Base-by-base conservation (phyloP, 2,888 invertebrate genomes). In the Tenthredo amoena region DNA sequence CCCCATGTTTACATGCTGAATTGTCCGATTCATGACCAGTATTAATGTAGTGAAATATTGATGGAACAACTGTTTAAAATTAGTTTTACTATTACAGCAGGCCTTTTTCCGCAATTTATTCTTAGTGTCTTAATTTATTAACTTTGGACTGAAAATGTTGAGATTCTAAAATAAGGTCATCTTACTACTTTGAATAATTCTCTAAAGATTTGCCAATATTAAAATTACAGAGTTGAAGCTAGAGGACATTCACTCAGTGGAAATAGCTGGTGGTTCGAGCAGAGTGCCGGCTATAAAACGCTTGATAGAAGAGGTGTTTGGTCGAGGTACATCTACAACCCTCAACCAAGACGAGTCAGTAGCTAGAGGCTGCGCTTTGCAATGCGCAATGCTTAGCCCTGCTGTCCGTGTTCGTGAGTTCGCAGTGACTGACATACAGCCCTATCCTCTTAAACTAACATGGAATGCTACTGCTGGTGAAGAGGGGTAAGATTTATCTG, bases 261-360 rank as follows among this genome's bases (percentile, higher is more conserved):
- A 99, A 94, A 96, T 99, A 89, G 98, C 99, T 58, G 99, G 99
- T 65, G 99, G 99, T 12, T 98, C 98, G 0, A 97, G 97, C 83
- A 96, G 99, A 90, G 97, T 99, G 90, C 99, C 99, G 4, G 96
- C 98, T 43, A 96, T 99, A 84, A 99, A 99, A 94, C 95, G 95
- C 86, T 94, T 99, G 86, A 97, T 99, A 88, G 97, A 98, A 91
- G 96, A 97, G 93, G 96, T 99, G 1, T 97, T 97, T 92, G 96
- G 96, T 85, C 97, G 98, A 91, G 95, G 96, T 76, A 96, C 98
- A 7, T 98, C 98, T 88, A 99, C 99, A 37, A 99, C 99, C 34
- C 94, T 99, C 86, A 99, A 99, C 94, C 98, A 98, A 93, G 99
- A 99, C 93, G 99, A 99, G 94, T 98, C 99, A 0, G 99, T 99